Percentiles rank a stretch among this genome's conserved stretches.
These are phyloP conservation scores for Illadopsis cleaveri DNA, from an alignment of 2,113 vertebrate species.

Conservation along the genomic window DNA sequence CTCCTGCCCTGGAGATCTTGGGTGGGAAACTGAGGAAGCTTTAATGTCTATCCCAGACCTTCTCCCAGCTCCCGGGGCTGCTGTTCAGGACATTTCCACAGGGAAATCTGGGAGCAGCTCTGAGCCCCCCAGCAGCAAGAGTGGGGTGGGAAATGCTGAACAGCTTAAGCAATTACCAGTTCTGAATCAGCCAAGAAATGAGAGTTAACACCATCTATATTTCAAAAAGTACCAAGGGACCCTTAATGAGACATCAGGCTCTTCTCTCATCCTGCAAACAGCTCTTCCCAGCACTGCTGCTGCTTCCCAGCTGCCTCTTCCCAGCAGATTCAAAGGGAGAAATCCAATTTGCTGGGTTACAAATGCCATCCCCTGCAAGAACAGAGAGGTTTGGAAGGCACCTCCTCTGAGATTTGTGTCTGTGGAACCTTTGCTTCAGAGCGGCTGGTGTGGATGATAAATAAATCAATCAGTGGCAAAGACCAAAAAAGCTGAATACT, in stretches of 20 bases:
- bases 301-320: not conserved
- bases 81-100: not conserved
- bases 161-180: not conserved
- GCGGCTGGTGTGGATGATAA: fast-evolving
- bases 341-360: not conserved
- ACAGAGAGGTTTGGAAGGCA: not conserved
- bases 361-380: not conserved
- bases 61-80: not conserved
- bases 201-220: not conserved
- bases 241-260: not conserved
- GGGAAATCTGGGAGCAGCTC: not conserved
- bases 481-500: not conserved
- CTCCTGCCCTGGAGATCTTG: not conserved
- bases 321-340: not conserved
- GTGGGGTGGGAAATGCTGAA: not conserved
- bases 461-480: not conserved
- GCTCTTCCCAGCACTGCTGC: not conserved
- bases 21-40: not conserved
- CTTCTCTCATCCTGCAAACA: not conserved
- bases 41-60: not conserved
- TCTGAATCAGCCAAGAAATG: not conserved
- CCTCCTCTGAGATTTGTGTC: not conserved
- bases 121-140: not conserved
- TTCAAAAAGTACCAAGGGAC: not conserved
- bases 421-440: not conserved